phyloP scores from a whole-genome alignment of 2,888 invertebrate species.

The Caenorhabditis sp. region DNA sequence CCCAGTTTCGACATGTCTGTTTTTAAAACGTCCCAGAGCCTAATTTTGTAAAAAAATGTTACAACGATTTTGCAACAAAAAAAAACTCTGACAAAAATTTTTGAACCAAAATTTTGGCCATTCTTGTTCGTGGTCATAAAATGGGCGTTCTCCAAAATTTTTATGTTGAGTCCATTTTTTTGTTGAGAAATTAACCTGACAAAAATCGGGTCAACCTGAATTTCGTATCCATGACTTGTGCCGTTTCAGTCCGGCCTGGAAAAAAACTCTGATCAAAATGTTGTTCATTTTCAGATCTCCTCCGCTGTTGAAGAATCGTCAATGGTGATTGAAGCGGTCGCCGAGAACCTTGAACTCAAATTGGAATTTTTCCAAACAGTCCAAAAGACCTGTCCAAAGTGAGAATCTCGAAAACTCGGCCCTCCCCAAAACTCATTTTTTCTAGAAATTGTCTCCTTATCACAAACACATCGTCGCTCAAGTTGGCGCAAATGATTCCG shows the following conservation, averaged over 20 bases:
- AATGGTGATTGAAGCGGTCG: slow-evolving; percentile 84
- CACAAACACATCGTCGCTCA: slow-evolving; percentile 87
- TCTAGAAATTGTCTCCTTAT: slow-evolving; percentile 82
- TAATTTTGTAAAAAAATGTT: too few relatives aligned
- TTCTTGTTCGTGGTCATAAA: too few relatives aligned
- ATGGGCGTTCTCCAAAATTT: too few relatives aligned
- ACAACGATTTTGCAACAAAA: too few relatives aligned
- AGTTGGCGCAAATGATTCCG: slow-evolving; percentile 80
- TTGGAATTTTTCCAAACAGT: slow-evolving; percentile 81
- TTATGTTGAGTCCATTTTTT: not conserved
- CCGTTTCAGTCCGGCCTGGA: too few relatives aligned
- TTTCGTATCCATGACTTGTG: too few relatives aligned
- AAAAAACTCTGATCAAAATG: too few relatives aligned
- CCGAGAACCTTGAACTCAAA: slow-evolving; percentile 82
- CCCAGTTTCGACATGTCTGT: too few relatives aligned
- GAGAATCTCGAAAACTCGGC: not conserved
- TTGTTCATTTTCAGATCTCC: slow-evolving; percentile 65
- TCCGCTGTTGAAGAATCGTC: slow-evolving; percentile 78
- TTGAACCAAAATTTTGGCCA: too few relatives aligned
- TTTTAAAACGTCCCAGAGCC: too few relatives aligned
- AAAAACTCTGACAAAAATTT: too few relatives aligned
- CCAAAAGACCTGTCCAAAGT: slow-evolving; percentile 76
- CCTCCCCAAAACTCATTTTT: slow-evolving; percentile 39
- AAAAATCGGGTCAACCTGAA: too few relatives aligned
- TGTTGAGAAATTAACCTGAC: not conserved